Evolutionary conservation across 2,797 vertebrate species (phyloP), one percentile per base, ranked within the genome.

Genomic region (Sebastes vulpes): DNA sequence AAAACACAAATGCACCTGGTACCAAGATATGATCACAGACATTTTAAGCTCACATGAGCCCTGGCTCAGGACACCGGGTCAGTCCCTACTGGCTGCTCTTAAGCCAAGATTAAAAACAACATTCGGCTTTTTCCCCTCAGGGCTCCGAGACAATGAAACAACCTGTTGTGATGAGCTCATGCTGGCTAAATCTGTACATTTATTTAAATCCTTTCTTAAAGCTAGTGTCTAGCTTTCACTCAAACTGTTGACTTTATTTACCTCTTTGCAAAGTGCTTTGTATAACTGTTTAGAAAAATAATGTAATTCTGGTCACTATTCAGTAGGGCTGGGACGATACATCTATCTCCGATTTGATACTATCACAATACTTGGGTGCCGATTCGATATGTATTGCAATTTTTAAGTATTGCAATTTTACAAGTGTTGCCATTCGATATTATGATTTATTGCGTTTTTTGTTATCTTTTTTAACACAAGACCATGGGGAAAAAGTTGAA

Each of bases 1-100:
- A 61, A 76, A 78, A 77, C 68, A 65, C 14, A 4, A 64, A 23
- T 2, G 20, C 81, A 85, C 70, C 65, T 82, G 72, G 35, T 87
- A n/a, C 77, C n/a, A 5, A 59, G 71, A 82, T 73, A 79, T 56
- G 74, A 88, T 76, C 60, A 20, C 29, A 77, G 57, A 75, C 56
- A 29, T 29, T 77, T 81, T 68, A 80, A 81, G 52, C 60, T 60
- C 29, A 9, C n/a, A 57, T 28, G 75, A 85, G 60, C 69, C 7
- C 42, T 23, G 50, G 57, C 48, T 58, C 6, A 46, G 58, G 63
- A 70, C 58, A 32, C 6, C 3, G 0, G 32, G 26, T 48, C 3
- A 18, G 48, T 85, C 73, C 60, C 72, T 57, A 3, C 5, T 65
- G 77, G 60, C 42, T 81, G 64, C 35, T 57, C 10, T 70, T 53